A percentile compares a stretch with the other conserved stretches of the same genome.
Evolutionary conservation across 64 coral and sea anemone genomes (phyloP).

Genomic region (Porites australiensis): DNA sequence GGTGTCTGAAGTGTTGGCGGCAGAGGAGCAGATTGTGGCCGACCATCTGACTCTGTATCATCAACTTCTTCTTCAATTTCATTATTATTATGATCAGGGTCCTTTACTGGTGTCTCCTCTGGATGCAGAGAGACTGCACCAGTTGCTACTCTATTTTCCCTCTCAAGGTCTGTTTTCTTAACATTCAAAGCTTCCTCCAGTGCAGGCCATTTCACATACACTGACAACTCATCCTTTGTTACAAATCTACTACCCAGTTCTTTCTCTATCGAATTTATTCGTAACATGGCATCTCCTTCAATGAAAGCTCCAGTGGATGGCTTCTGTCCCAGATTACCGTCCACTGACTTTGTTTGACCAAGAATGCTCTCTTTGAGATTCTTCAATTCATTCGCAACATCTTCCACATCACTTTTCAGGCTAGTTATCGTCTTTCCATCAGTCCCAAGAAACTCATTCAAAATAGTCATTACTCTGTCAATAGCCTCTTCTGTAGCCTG

Average conservation of each 20-base stretch:
- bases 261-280: neutral
- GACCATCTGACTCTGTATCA: constrained; percentile 14
- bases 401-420: constrained; percentile 65
- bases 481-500: constrained; percentile 88
- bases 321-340: neutral
- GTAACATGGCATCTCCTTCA: neutral
- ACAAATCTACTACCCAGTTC: constrained; percentile 40
- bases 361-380: constrained; percentile 60
- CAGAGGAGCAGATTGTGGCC: constrained; percentile 59
- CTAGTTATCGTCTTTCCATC: constrained; percentile 57
- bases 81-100: constrained; percentile 26
- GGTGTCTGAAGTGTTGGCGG: constrained; percentile 46
- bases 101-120: neutral
- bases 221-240: constrained; percentile 70
- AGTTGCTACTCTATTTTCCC: neutral
- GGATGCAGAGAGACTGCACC: neutral
- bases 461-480: constrained; percentile 84
- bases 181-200: constrained; percentile 85
- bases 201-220: constrained; percentile 92
- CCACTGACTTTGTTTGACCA: neutral
- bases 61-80: neutral
- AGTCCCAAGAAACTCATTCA: constrained; percentile 81
- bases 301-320: neutral
- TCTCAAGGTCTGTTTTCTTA: constrained; percentile 59
- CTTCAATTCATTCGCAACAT: constrained; percentile 73